These are phyloP conservation scores for Anthopleura sola DNA, from an alignment of 64 coral and sea anemone species.

Conservation along the genomic window DNA sequence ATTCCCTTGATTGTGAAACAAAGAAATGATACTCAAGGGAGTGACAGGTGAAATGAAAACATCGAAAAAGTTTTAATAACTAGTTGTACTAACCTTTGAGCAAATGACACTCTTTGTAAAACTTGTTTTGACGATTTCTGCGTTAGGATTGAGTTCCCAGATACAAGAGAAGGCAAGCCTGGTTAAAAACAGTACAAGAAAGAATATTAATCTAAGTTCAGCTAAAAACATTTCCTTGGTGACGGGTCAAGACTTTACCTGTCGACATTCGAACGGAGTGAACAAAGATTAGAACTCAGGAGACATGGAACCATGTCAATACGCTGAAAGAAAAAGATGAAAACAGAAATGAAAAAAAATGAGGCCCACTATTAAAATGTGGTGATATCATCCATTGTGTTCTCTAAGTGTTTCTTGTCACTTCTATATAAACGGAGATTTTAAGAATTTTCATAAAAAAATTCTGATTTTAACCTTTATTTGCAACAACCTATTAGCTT, in stretches of 20 bases:
- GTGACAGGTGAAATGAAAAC: too few species aligned
- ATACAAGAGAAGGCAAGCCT: constrained; percentile 95
- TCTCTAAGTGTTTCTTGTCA: too few species aligned
- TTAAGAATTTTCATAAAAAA: too few species aligned
- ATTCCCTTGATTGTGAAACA: too few species aligned
- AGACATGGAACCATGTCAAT: constrained; percentile 95
- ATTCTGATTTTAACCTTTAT: too few species aligned
- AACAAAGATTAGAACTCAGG: constrained; percentile 93
- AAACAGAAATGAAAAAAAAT: not conserved
- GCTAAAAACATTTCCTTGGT: not conserved
- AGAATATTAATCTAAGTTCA: not conserved
- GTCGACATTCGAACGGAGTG: constrained; percentile 85
- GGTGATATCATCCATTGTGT: too few species aligned
- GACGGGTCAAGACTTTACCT: constrained; percentile 37
- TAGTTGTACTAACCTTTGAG: constrained; percentile 67
- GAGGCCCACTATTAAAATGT: too few species aligned
- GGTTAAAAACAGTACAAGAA: not conserved
- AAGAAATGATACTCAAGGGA: too few species aligned
- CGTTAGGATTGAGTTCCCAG: constrained; percentile 92
- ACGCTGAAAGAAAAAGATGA: constrained; percentile 34
- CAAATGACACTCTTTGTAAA: constrained; percentile 95
- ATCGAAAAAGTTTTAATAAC: too few species aligned
- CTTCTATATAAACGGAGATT: too few species aligned
- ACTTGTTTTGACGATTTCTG: constrained; percentile 80
- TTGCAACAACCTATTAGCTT: too few species aligned